These are phyloP conservation scores for Scaptomyza reducta DNA, from an alignment of 2,888 invertebrate genomes.

Conservation along the genomic window DNA sequence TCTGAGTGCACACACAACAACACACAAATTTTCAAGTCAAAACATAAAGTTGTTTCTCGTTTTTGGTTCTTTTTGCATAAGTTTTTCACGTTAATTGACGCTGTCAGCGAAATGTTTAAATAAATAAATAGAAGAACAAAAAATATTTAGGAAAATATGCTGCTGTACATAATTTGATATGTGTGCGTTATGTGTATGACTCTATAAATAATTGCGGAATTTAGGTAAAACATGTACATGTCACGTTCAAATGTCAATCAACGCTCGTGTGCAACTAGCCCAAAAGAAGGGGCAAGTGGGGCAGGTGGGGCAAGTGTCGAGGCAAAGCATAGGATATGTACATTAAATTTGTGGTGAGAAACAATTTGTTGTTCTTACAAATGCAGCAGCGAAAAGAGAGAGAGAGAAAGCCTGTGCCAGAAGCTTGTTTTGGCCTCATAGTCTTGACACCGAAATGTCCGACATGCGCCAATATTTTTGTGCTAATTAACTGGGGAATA, in stretches of 20 bases:
- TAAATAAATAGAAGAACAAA: neutral
- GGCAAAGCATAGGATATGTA: slow-evolving; percentile 22
- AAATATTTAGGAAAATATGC: slow-evolving; percentile 3
- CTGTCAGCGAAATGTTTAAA: slow-evolving; percentile 66
- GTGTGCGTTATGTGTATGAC: slow-evolving; percentile 14
- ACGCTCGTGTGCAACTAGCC: slow-evolving; percentile 16
- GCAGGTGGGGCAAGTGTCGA: too few relatives aligned
- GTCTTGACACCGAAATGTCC: slow-evolving; percentile 64
- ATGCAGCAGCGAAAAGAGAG: slow-evolving; percentile 1
- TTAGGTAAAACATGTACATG: slow-evolving; percentile 79
- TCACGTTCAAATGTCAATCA: slow-evolving; percentile 79
- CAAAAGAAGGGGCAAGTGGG: neutral
- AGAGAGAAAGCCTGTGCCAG: neutral
- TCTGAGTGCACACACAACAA: slow-evolving; percentile 10
- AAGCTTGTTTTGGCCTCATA: slow-evolving; percentile 42
- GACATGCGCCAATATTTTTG: slow-evolving; percentile 41
- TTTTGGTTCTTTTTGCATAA: too few relatives aligned
- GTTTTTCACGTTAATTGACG: slow-evolving; percentile 66
- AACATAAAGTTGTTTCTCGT: slow-evolving; percentile 26
- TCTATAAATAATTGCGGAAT: slow-evolving; percentile 76
- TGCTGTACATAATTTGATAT: slow-evolving; percentile 20
- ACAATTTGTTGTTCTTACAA: slow-evolving; percentile 6
- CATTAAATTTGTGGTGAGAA: slow-evolving; percentile 55
- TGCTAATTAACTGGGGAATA: slow-evolving; percentile 57
- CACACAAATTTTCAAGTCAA: slow-evolving; percentile 22